A percentile compares a stretch with the other conserved stretches of the same genome.
phyloP scores from a whole-genome alignment of 2,113 vertebrate species.

The Salvelinus sp. region DNA sequence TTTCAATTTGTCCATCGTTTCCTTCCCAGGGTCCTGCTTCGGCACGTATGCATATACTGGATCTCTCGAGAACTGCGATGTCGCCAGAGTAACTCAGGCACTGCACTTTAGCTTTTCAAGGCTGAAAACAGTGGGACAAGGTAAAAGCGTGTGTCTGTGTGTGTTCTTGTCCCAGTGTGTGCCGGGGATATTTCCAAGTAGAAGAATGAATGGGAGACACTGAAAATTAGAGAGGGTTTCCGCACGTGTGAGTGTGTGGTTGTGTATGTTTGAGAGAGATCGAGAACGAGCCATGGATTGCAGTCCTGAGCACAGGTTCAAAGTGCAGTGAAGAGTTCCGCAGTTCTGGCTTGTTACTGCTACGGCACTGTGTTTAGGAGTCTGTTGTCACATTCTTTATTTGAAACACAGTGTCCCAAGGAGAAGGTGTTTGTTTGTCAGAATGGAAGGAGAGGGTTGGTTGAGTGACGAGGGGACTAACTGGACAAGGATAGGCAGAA shows the following conservation, averaged over 20 bases:
- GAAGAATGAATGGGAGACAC: slow-evolving; percentile 33
- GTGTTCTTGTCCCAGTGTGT: slow-evolving; percentile 6
- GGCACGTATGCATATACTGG: slow-evolving; percentile 47
- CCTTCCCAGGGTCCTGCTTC: slow-evolving; percentile 21
- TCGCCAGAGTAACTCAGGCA: slow-evolving; percentile 29
- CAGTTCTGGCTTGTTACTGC: slow-evolving; percentile 47
- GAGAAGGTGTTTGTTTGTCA: slow-evolving; percentile 33
- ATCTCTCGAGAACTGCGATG: slow-evolving; percentile 27
- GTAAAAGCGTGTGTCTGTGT: slow-evolving; percentile 35
- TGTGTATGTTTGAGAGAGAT: slow-evolving; percentile 44
- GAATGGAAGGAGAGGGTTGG: slow-evolving; percentile 46
- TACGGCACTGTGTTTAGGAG: slow-evolving; percentile 26
- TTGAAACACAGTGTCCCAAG: slow-evolving; percentile 34
- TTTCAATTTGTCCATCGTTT: slow-evolving; percentile 19
- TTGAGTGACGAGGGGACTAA: slow-evolving; percentile 26
- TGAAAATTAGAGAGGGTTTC: slow-evolving; percentile 30
- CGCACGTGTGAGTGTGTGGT: slow-evolving; percentile 24
- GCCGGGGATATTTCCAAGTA: not conserved
- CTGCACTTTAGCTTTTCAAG: slow-evolving; percentile 26
- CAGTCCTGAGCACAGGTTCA: slow-evolving; percentile 58
- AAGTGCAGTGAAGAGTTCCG: slow-evolving; percentile 51
- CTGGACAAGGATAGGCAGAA: slow-evolving; percentile 27
- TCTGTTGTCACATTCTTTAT: slow-evolving; percentile 31
- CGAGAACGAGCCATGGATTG: slow-evolving; percentile 41
- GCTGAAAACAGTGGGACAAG: slow-evolving; percentile 30